A percentile compares a stretch with the other conserved stretches of the same genome.
phyloP scores from a whole-genome alignment of 2,113 vertebrate species.

The Ammodytes dubius region DNA sequence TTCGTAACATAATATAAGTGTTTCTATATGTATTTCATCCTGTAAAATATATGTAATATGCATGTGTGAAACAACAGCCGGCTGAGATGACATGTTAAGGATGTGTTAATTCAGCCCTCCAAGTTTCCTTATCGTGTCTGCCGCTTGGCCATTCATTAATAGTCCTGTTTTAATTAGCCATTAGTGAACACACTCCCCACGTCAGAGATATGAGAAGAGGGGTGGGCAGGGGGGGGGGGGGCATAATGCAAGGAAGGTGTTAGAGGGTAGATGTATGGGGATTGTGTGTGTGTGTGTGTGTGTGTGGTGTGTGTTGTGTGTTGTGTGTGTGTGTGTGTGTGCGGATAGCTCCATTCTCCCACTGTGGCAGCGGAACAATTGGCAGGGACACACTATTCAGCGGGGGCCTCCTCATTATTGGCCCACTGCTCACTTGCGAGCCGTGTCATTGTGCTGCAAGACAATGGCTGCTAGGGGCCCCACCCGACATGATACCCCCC shows the following conservation, averaged over 20 bases:
- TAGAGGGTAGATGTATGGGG: conserved; percentile 38
- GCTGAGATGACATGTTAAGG: conserved; percentile 70
- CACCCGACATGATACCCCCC: conserved; percentile 64
- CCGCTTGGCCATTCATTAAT: conserved; percentile 82
- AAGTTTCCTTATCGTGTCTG: conserved; percentile 80
- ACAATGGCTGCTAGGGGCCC: conserved; percentile 80
- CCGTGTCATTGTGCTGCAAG: conserved; percentile 78
- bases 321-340: conserved; percentile 48
- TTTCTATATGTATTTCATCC: neutral
- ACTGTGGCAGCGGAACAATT: conserved; percentile 77
- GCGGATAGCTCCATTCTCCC: conserved; percentile 77
- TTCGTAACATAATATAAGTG: neutral
- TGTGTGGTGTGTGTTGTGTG: conserved; percentile 51
- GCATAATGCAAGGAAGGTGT: conserved; percentile 49
- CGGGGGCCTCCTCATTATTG: conserved; percentile 78
- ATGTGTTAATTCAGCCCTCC: conserved; percentile 81
- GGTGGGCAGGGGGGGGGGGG: conserved; percentile 36
- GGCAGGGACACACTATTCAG: conserved; percentile 71
- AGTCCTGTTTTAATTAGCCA: conserved; percentile 86
- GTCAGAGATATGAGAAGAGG: conserved; percentile 80
- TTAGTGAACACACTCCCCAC: conserved; percentile 84
- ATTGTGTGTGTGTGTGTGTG: conserved; percentile 32
- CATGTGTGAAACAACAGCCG: conserved; percentile 31
- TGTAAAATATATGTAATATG: neutral
- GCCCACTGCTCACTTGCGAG: conserved; percentile 81